phyloP scores from a whole-genome alignment of 2,888 invertebrate species.

The Synergus laeviventris region DNA sequence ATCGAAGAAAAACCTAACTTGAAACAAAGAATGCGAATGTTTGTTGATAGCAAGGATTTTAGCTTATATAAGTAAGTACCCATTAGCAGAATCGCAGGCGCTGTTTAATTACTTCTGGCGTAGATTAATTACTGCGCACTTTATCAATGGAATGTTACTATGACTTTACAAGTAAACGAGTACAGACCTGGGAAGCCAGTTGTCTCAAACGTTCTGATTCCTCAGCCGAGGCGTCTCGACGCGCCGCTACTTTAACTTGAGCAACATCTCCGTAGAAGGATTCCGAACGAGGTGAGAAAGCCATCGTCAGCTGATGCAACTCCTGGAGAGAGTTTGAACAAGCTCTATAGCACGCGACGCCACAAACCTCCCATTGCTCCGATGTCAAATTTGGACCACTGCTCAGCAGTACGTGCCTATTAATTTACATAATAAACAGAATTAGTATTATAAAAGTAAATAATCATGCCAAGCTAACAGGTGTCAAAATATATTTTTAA shows the following conservation, averaged over 20 bases:
- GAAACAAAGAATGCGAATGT: slow-evolving; percentile 30
- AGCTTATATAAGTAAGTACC: not conserved
- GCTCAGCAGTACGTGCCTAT: slow-evolving; percentile 87
- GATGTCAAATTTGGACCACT: slow-evolving; percentile 89
- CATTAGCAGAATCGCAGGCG: slow-evolving; percentile 18
- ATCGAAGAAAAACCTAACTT: slow-evolving; percentile 34
- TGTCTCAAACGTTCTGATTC: slow-evolving; percentile 91
- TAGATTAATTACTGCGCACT: not conserved
- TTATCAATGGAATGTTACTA: not conserved
- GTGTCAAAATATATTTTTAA: not conserved
- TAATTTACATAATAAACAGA: slow-evolving; percentile 12
- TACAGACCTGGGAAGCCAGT: slow-evolving; percentile 86
- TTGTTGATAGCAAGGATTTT: slow-evolving; percentile 17
- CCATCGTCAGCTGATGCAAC: slow-evolving; percentile 90
- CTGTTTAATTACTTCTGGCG: slow-evolving; percentile 21
- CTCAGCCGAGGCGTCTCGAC: slow-evolving; percentile 89
- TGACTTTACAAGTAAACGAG: slow-evolving; percentile 1
- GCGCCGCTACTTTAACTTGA: slow-evolving; percentile 94
- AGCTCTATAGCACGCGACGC: slow-evolving; percentile 88
- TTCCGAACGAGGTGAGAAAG: slow-evolving; percentile 93
- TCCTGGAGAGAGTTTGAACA: slow-evolving; percentile 92
- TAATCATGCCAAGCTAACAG: too few relatives aligned
- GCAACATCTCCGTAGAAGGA: slow-evolving; percentile 96
- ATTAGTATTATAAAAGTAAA: not conserved
- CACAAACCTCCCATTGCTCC: slow-evolving; percentile 91